phyloP scores from a whole-genome alignment of 1,140 invertebrate species.

The Heterodera carotae region DNA sequence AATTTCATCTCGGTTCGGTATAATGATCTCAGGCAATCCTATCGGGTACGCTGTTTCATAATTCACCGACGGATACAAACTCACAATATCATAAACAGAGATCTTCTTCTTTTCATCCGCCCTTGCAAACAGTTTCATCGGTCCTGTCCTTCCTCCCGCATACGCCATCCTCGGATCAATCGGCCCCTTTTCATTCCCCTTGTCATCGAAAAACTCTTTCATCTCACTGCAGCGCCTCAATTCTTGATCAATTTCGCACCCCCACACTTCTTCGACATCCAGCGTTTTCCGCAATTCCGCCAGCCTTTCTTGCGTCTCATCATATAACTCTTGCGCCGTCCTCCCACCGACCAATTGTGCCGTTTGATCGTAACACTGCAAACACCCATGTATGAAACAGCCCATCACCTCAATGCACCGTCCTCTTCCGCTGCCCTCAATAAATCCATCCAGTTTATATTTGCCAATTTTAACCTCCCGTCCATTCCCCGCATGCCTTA shows the following conservation, averaged over 20 bases:
- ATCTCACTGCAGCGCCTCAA: neutral
- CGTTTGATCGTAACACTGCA: neutral
- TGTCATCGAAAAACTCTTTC: neutral
- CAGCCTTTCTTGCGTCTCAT: neutral
- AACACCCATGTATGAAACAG: neutral
- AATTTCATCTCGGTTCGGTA: neutral
- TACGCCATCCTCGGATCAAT: neutral
- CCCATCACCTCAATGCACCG: neutral
- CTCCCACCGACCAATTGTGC: neutral
- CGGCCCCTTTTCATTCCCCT: neutral
- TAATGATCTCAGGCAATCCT: neutral
- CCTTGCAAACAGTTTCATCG: neutral
- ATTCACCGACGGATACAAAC: neutral
- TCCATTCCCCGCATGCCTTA: neutral
- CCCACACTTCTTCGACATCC: neutral
- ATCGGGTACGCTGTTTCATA: neutral
- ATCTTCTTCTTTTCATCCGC: neutral
- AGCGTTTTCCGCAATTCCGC: neutral
- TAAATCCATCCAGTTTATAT: conserved; percentile 9
- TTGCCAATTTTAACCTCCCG: neutral
- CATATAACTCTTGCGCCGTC: neutral
- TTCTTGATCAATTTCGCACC: neutral
- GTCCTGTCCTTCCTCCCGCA: neutral
- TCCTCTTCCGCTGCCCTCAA: neutral
- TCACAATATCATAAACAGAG: neutral